Base-by-base conservation (phyloP, 2,888 invertebrate genomes). In the Chaitophorus viminalis region DNA sequence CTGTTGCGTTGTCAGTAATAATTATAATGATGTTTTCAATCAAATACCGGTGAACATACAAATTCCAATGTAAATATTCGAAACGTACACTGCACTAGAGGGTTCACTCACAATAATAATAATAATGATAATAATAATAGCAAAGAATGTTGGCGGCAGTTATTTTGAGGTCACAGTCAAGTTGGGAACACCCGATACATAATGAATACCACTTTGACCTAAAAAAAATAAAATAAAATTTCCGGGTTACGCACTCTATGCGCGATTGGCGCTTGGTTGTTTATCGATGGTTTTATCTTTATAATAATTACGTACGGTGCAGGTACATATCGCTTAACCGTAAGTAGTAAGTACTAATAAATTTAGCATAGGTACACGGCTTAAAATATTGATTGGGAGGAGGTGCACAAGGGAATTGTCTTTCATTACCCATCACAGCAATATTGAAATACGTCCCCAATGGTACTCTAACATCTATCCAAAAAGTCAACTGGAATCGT, bases 91-190 rank as follows among this genome's bases (percentile, higher is more conserved):
- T 14, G n/a, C 36, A 31, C 46, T 5, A 14, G 75, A 83, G 83
- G 83, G 83, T 60, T 83, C 60, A n/a, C 21, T n/a, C n/a, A 21
- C 11, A 36, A 76, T 25, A 36, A 36, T 21, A 11, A 1, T 1
- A 8, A 36, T 72, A 70, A 70, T 36, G 9, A 46, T 46, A 46
- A 29, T 29, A 31, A 33, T 82, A 70, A 78, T 65, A 54, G 25
- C 31, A 46, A 87, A 87, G 87, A 87, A 87, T 87, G 87, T 81
- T 21, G 81, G 78, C 39, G 36, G 25, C 31, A 21, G 31, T 65
- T 60, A 39, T 86, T 87, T 87, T 21, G 60, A 87, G 87, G 87
- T 87, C 86, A 74, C 54, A 72, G 68, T 72, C 86, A 29, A 84
- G 84, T 68, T 31, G 46, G 36, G 36, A 87, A 87, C 81, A 81